A percentile compares a stretch with the other conserved stretches of the same genome.
phyloP scores from a whole-genome alignment of 2,888 invertebrate genomes.

The Seladonia tumulorum region DNA sequence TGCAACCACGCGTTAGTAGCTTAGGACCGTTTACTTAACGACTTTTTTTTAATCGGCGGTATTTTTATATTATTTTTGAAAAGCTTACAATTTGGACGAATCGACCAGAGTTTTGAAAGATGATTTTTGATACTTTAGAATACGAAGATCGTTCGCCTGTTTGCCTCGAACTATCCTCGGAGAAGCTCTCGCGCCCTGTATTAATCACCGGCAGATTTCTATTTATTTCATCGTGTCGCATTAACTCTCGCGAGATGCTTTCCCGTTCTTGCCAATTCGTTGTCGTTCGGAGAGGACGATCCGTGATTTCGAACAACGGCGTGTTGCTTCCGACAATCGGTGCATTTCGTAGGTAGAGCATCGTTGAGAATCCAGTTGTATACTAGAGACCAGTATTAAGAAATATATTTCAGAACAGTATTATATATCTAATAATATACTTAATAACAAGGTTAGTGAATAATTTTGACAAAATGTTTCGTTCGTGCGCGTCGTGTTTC shows the following conservation, averaged over 20 bases:
- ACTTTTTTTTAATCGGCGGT: not conserved
- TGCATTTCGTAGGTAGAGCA: slow-evolving; percentile 35
- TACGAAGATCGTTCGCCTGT: slow-evolving; percentile 27
- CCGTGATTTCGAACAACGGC: slow-evolving; percentile 23
- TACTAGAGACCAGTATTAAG: slow-evolving; percentile 82
- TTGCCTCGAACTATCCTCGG: slow-evolving; percentile 6
- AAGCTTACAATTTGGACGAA: not conserved
- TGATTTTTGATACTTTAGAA: not conserved
- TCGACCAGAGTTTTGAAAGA: not conserved
- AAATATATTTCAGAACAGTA: slow-evolving; percentile 80
- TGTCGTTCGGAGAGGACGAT: slow-evolving; percentile 37
- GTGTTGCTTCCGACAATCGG: slow-evolving; percentile 31
- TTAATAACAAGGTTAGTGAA: slow-evolving; percentile 55
- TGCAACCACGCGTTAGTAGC: not conserved
- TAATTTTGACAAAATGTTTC: slow-evolving; percentile 39
- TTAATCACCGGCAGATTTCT: slow-evolving; percentile 40
- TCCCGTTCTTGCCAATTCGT: slow-evolving; percentile 55
- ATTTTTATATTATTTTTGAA: not conserved
- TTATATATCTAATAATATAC: slow-evolving; percentile 73
- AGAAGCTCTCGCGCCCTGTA: not conserved
- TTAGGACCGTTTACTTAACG: not conserved
- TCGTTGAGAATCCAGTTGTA: slow-evolving; percentile 57
- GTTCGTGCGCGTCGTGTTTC: slow-evolving; percentile 13
- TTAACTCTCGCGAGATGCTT: slow-evolving; percentile 43
- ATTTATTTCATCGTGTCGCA: slow-evolving; percentile 71